These are phyloP conservation scores for Grallaria varia DNA, from an alignment of 2,113 vertebrate genomes.

Conservation along the genomic window DNA sequence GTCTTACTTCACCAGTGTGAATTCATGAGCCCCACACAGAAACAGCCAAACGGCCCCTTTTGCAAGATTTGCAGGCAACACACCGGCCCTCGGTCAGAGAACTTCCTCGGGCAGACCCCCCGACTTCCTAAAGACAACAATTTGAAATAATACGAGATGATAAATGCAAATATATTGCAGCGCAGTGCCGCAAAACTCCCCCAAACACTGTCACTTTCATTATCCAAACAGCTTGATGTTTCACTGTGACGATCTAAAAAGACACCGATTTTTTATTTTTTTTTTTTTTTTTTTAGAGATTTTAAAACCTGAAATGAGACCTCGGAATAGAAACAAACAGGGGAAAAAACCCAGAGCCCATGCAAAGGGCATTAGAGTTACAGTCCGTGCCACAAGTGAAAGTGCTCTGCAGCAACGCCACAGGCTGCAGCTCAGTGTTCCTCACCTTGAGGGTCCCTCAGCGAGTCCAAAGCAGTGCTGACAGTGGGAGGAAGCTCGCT, in stretches of 20 bases:
- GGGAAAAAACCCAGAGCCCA: neutral
- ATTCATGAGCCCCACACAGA: neutral
- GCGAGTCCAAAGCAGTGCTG: neutral
- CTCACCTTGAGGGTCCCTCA: neutral
- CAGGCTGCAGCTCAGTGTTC: neutral
- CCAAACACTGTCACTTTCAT: constrained; percentile 46
- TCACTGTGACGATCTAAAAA: neutral
- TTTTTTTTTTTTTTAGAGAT: neutral
- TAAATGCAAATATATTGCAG: constrained; percentile 38
- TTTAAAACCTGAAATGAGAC: constrained; percentile 34
- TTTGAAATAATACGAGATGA: constrained; percentile 42
- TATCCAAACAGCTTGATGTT: neutral
- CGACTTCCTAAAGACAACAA: constrained; percentile 1
- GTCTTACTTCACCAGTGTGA: neutral
- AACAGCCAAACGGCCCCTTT: neutral
- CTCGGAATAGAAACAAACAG: neutral
- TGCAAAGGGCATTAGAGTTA: neutral
- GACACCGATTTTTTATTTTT: neutral
- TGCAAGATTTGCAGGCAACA: neutral
- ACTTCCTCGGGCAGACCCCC: neutral
- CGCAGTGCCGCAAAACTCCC: neutral
- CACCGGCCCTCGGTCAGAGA: neutral
- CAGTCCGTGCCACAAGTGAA: neutral
- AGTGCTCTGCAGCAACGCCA: neutral
- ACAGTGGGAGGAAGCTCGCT: neutral